Evolutionary conservation across 1,140 invertebrate species (phyloP), one percentile per base, ranked within the genome.

Genomic region (Cotesia chilonis): DNA sequence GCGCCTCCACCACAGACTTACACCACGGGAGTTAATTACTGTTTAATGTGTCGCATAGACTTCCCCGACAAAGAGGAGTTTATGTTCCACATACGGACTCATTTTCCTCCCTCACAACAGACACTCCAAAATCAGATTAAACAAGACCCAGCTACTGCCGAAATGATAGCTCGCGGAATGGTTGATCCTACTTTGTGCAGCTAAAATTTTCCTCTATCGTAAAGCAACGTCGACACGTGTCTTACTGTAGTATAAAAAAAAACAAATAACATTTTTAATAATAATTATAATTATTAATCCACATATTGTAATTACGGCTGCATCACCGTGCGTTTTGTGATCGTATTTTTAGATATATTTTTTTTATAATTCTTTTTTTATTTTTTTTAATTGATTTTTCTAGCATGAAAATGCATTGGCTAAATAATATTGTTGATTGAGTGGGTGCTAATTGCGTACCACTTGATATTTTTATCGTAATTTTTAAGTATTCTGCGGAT

Each of bases 61-160:
- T 92, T 92, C 77, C 88, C 88, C 3, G 89, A 91, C 63, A 91
- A 91, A 81, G 88, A 90, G 4, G 90, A 92, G 80, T 92, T 92
- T 74, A 90, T 92, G 89, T 91, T 92, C 78, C 91, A 92, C 79
- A 89, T 92, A 35, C 84, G 91, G 66, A 90, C 90, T 2, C 91
- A 92, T 79, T 91, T 92, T 64, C 87, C 88, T 20, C 89, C 90
- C 76, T 84, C 88, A 57, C 82, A 84, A 59, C 81, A 82, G 38
- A 73, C 74, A 36, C 72, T 77, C 3, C 82, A 84, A 4, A 82
- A 83, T 55, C 78, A 78, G 12, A 76, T 77, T 2, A 87, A 86
- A 74, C 82, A 83, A 47, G 90, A 90, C 73, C 87, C 89, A 0
- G 88, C 90, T 0, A 90, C 90, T 0, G 90, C 90, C 0, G 90